phyloP scores from a whole-genome alignment of 2,888 invertebrate genomes.

The Pseudanteris insignis region DNA sequence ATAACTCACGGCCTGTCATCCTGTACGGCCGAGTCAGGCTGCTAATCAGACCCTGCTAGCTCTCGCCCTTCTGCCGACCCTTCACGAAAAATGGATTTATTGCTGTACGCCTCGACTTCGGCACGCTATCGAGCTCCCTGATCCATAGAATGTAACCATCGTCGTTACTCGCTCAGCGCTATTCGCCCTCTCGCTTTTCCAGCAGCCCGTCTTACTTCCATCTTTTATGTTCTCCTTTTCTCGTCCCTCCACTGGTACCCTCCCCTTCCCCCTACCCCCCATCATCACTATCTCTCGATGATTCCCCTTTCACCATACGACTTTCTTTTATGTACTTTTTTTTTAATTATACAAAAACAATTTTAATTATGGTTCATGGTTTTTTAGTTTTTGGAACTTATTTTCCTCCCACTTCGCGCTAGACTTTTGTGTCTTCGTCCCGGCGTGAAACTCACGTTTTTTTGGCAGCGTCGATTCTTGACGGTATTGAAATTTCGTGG shows the following conservation, averaged over 20 bases:
- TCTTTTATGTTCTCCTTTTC: slow-evolving; percentile 24
- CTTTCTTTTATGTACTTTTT: too few species aligned
- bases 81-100: slow-evolving; percentile 68
- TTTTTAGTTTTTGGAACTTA: too few species aligned
- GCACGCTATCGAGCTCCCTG: slow-evolving; percentile 67
- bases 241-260: neutral
- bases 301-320: neutral
- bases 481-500: too few species aligned
- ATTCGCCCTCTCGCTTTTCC: slow-evolving; percentile 50
- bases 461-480: too few species aligned
- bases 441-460: too few species aligned
- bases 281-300: neutral
- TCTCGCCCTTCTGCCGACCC: slow-evolving; percentile 58
- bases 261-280: neutral
- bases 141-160: slow-evolving; percentile 65
- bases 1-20: slow-evolving; percentile 67
- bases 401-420: too few species aligned
- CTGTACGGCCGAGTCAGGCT: slow-evolving; percentile 67
- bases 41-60: slow-evolving; percentile 67
- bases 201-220: slow-evolving; percentile 24
- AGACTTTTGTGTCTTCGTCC: too few species aligned
- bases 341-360: too few species aligned
- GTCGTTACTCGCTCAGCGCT: slow-evolving; percentile 50
- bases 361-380: too few species aligned
- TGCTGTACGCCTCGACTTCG: slow-evolving; percentile 67